Evolutionary conservation across 2,113 vertebrate genomes (phyloP).

Genomic region (Tachycineta bicolor): DNA sequence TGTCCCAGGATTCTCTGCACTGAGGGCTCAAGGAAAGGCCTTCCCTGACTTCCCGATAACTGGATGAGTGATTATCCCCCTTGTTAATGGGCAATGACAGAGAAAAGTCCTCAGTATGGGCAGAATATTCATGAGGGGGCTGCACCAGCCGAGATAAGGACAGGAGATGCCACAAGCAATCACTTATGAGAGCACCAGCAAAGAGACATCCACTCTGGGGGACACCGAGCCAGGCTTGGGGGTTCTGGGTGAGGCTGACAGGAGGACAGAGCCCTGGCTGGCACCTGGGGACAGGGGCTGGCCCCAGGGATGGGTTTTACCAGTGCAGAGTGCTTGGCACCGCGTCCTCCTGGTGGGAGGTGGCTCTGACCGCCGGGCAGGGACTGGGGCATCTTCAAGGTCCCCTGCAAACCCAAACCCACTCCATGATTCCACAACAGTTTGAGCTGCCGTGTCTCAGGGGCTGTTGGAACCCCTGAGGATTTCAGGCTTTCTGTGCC

Average conservation of each 20-base stretch:
- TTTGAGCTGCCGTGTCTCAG: background rate
- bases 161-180: conserved; percentile 81
- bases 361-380: background rate
- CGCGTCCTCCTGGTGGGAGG: fast-evolving
- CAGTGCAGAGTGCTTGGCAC: background rate
- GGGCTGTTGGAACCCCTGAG: background rate
- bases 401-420: background rate
- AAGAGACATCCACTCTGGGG: conserved; percentile 52
- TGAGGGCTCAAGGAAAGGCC: conserved; percentile 78
- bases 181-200: conserved; percentile 65
- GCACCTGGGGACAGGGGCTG: background rate
- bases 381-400: no score
- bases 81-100: conserved; percentile 98
- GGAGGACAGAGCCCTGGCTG: background rate
- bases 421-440: fast-evolving
- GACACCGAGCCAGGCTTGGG: background rate
- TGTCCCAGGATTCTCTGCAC: conserved; percentile 76
- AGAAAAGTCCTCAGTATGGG: conserved; percentile 88
- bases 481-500: background rate
- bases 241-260: background rate
- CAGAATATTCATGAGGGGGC: conserved; percentile 99
- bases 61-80: conserved; percentile 98
- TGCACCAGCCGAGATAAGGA: conserved; percentile 94
- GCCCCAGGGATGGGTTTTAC: background rate
- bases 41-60: conserved; percentile 93